Evolutionary conservation across 1,140 invertebrate genomes (phyloP), one percentile per base, ranked within the genome.

Genomic region (Danaus melanippus): DNA sequence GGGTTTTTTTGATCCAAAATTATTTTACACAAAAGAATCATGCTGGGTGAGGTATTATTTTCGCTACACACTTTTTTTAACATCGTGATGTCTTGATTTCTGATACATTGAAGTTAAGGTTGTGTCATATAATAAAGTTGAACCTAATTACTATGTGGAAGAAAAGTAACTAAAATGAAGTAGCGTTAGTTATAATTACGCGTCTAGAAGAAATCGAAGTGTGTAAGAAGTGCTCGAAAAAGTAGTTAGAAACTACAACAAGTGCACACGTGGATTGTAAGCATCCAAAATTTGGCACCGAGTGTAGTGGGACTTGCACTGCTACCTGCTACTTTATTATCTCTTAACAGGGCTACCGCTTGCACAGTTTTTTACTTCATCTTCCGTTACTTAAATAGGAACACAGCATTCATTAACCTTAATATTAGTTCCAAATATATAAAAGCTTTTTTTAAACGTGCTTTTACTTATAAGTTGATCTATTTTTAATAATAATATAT

Each of bases 291-390:
- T 80, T 76, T 82, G 69, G 21, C 76, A 74, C 60, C 64, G 63
- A 64, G 74, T 66, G 76, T 70, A 73, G 66, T 61, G 68, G 64
- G 65, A 64, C 69, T 69, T 67, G 72, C 66, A 69, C 69, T 59
- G 67, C 56, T 82, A 84, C 79, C 79, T 84, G 79, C 82, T 84
- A 84, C 71, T 84, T 79, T 81, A 76, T 77, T 76, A 78, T 79
- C 75, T 78, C 77, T 82, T 82, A 69, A 76, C 74, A 85, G 80
- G 82, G 82, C 45, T 84, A 74, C 46, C 62, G 54, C 66, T 45
- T 55, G 45, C 17, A 17, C 51, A 9, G 15, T 53, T 46, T 56
- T 46, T 57, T 40, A 32, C 21, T 32, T 32, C 21, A 32, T 7
- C 21, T 32, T 32, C 6, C 21, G 21, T 32, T 32, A 32, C 21